Evolutionary conservation across 30 jellyfish, hydroid and myxozoan genomes (phyloP).

Genomic region (Haliclystus octoradiatus): DNA sequence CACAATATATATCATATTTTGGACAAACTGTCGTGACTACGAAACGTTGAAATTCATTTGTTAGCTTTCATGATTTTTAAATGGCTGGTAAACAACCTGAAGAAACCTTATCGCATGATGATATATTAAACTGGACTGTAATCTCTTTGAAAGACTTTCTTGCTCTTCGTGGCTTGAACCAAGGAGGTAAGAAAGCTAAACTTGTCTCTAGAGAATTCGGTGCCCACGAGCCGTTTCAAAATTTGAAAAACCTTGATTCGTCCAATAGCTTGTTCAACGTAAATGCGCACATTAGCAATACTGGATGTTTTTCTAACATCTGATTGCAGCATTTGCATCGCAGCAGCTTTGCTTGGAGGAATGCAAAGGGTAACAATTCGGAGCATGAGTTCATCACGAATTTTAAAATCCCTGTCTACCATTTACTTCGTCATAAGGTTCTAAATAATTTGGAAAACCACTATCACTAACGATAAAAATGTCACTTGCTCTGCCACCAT

Average conservation of each 20-base stretch:
- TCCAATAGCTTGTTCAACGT: constrained; percentile 7
- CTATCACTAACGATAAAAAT: constrained; percentile 20
- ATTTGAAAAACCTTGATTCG: constrained; percentile 1
- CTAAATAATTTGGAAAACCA: constrained; percentile 20
- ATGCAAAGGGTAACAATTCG: constrained; percentile 27
- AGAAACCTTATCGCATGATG: no score
- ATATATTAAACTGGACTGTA: no score
- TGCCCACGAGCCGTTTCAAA: no score
- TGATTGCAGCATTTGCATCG: constrained; percentile 22
- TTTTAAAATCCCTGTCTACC: constrained; percentile 68
- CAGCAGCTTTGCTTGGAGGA: constrained; percentile 52
- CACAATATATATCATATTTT: no score
- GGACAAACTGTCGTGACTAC: no score
- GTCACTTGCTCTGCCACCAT: constrained; percentile 64
- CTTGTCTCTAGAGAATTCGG: no score
- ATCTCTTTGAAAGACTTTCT: no score
- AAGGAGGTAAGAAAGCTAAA: no score
- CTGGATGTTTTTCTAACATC: constrained; percentile 20
- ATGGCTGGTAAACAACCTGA: no score
- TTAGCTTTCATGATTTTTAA: no score
- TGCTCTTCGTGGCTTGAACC: no score
- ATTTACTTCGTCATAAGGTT: constrained; percentile 33
- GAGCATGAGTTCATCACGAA: constrained; percentile 17
- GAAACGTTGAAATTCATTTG: no score
- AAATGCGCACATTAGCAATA: constrained; percentile 33